phyloP scores from a whole-genome alignment of 2,888 invertebrate genomes.

The Athalia rosae region DNA sequence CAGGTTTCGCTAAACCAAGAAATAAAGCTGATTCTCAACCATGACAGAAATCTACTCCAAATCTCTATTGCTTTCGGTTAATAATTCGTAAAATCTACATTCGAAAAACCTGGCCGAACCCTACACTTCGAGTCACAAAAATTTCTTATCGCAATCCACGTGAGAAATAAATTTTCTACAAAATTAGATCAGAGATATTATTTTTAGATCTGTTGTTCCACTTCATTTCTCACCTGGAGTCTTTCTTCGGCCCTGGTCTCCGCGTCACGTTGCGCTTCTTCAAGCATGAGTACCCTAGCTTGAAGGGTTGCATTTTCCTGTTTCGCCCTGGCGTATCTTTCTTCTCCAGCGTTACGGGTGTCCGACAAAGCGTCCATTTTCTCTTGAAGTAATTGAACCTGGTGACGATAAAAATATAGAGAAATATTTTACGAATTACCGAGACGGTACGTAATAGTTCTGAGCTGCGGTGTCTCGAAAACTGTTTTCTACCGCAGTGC shows the following conservation, averaged over 20 bases:
- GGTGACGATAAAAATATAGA: constrained; percentile 66
- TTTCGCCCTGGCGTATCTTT: constrained; percentile 91
- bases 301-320: constrained; percentile 95
- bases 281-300: constrained; percentile 92
- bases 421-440: not conserved
- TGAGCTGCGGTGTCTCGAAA: no score
- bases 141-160: not conserved
- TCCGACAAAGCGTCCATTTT: constrained; percentile 93
- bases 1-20: no score
- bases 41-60: no score
- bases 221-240: constrained; percentile 70
- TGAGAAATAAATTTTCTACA: not conserved
- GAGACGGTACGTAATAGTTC: no score
- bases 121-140: not conserved
- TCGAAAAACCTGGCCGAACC: no score
- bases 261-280: constrained; percentile 78
- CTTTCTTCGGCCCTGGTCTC: constrained; percentile 75
- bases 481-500: no score
- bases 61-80: no score
- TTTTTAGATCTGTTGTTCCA: not conserved
- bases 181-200: not conserved
- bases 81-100: no score
- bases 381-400: constrained; percentile 95
- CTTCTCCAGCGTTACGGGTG: constrained; percentile 90
- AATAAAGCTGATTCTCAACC: no score